Evolutionary conservation across 53 echinoderm and acorn worm genomes (phyloP).

Genomic region (Hippasteria phrygiana): DNA sequence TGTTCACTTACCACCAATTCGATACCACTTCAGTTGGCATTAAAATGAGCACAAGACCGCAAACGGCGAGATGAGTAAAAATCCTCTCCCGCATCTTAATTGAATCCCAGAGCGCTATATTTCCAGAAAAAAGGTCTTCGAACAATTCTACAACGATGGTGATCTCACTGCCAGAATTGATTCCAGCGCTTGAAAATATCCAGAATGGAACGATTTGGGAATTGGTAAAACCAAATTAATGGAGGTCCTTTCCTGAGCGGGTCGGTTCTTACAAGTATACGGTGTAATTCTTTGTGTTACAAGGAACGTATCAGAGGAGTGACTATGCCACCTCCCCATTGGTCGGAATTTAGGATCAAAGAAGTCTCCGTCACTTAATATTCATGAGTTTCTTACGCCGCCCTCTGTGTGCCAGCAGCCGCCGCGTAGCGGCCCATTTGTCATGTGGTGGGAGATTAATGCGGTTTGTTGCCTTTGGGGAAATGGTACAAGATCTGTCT

Average conservation of each 20-base stretch:
- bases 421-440: neutral
- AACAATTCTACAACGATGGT: too few relatives aligned
- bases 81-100: conserved; percentile 40
- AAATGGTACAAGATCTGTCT: conserved; percentile 23
- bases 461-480: conserved; percentile 8
- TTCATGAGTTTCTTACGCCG: conserved; percentile 53
- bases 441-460: neutral
- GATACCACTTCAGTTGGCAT: conserved; percentile 56
- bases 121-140: neutral
- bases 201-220: neutral
- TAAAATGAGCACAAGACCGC: conserved; percentile 40
- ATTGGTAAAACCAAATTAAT: neutral
- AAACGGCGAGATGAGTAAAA: conserved; percentile 4
- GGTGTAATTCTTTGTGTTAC: neutral
- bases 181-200: neutral
- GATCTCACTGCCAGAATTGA: too few relatives aligned
- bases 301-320: neutral
- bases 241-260: neutral
- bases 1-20: conserved; percentile 67
- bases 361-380: conserved; percentile 21
- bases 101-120: neutral
- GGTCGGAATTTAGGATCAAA: conserved; percentile 43
- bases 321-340: conserved; percentile 41
- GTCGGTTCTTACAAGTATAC: conserved; percentile 7
- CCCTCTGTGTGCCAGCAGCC: neutral